These are phyloP conservation scores for Metaphire vulgaris DNA, from an alignment of 1,140 invertebrate species.

Conservation along the genomic window DNA sequence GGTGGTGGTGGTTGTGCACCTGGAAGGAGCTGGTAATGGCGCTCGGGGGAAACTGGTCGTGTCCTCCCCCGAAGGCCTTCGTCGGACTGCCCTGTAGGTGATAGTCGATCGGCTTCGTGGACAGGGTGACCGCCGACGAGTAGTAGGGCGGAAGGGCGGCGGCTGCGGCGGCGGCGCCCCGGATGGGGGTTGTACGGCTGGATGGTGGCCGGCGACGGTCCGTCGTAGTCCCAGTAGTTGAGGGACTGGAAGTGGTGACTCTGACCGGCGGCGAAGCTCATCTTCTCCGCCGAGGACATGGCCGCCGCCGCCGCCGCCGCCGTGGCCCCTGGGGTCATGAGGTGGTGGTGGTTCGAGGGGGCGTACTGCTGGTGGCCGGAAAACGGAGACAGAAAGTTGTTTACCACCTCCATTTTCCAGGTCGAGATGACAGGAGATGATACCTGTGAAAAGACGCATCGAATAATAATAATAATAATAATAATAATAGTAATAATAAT, in stretches of 20 bases:
- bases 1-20: too few species aligned
- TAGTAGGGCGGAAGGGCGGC: not conserved
- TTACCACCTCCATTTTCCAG: not conserved
- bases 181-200: not conserved
- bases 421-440: too few species aligned
- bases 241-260: not conserved
- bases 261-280: not conserved
- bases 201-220: not conserved
- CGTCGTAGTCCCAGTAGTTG: not conserved
- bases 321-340: not conserved
- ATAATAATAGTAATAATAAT: too few species aligned
- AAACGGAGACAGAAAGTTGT: not conserved
- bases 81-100: not conserved
- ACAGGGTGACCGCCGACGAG: not conserved
- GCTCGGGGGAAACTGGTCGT: not conserved
- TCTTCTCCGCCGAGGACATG: not conserved
- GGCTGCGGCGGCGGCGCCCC: too few species aligned
- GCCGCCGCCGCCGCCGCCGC: too few species aligned
- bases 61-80: not conserved
- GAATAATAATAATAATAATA: too few species aligned
- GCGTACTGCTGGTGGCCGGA: not conserved
- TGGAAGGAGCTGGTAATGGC: not conserved
- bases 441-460: too few species aligned
- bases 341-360: not conserved
- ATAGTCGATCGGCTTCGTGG: not conserved